Evolutionary conservation across 2,113 vertebrate genomes (phyloP).

Genomic region (Salvelinus sp.): DNA sequence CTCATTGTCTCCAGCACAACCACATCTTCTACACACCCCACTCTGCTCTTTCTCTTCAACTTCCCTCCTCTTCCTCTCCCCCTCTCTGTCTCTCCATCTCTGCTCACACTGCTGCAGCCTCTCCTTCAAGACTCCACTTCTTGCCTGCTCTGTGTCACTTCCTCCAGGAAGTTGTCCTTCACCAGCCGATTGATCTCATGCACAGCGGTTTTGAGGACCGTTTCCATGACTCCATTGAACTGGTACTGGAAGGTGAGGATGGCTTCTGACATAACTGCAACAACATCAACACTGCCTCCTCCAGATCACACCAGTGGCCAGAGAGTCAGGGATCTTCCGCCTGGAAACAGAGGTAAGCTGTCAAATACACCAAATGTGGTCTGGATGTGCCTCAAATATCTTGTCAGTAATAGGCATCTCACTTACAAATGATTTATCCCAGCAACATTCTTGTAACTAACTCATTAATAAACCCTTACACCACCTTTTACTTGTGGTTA

Average conservation of each 20-base stretch:
- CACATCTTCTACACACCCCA: slow-evolving; percentile 30
- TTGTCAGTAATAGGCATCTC: no score
- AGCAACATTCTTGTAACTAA: no score
- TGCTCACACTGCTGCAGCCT: slow-evolving; percentile 47
- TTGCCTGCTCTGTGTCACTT: slow-evolving; percentile 40
- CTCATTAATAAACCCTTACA: no score
- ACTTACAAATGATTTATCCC: no score
- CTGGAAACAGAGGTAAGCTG: no score
- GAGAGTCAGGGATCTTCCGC: no score
- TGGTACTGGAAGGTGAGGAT: slow-evolving; percentile 50
- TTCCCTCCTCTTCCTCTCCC: not conserved
- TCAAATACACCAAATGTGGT: no score
- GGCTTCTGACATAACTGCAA: slow-evolving; percentile 18
- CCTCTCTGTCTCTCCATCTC: not conserved
- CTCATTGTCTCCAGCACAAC: slow-evolving; percentile 11
- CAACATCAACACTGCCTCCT: not conserved
- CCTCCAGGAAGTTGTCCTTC: slow-evolving; percentile 53
- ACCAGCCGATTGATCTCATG: slow-evolving; percentile 54
- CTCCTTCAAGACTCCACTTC: slow-evolving; percentile 41
- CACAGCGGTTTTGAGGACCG: slow-evolving; percentile 53
- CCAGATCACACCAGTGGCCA: no score
- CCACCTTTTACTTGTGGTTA: no score
- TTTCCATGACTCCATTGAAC: slow-evolving; percentile 56
- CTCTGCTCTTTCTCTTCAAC: not conserved
- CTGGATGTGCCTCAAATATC: no score